Base-by-base conservation (phyloP, 2,888 invertebrate species). In the Macroteleia sp. region DNA sequence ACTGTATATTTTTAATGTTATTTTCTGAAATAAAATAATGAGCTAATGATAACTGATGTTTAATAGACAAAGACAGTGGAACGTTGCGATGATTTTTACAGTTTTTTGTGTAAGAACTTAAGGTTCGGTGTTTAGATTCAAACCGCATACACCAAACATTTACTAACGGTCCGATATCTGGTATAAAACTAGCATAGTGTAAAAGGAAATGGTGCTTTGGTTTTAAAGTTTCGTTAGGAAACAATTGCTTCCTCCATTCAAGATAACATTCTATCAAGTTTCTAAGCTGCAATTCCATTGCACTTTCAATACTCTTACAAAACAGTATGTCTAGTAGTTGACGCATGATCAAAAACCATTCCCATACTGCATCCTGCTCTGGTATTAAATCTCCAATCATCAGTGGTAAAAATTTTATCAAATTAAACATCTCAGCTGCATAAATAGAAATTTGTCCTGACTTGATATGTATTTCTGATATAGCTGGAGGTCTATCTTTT, bases 121-220 rank as follows among this genome's bases (percentile, higher is more conserved):
- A 34, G 6, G 19, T 48, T 9, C 48, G 34, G 14, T 61, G 46
- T 17, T 61, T 61, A 9, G 25, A 46, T 25, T 61, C 61, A 16
- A 25, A 36, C 5, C 61, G 14, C 48, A 61, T 61, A 32, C 61
- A 61, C 8, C n/a, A 32, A 16, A 61, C 9, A 16, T 34, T 20
- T n/a, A n/a, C 12, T 20, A 39, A 28, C 3, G 67, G 67, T 44
- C 66, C 66, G 8, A 32, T 2, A 6, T 14, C 6, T 20, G n/a
- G 6, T 12, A 66, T 36, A 4, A 54, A 52, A 2, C 54, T 17
- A 3, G 41, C 20, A 19, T 66, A 66, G 10, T 66, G 44, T 2
- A 36, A 2, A 19, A 67, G 17, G 19, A 20, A 56, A 48, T 67
- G 67, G 28, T 67, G 56, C 14, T 67, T 67, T 3, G 56, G 67